Base-by-base conservation (phyloP, 2,888 invertebrate genomes). In the Hesperia comma region DNA sequence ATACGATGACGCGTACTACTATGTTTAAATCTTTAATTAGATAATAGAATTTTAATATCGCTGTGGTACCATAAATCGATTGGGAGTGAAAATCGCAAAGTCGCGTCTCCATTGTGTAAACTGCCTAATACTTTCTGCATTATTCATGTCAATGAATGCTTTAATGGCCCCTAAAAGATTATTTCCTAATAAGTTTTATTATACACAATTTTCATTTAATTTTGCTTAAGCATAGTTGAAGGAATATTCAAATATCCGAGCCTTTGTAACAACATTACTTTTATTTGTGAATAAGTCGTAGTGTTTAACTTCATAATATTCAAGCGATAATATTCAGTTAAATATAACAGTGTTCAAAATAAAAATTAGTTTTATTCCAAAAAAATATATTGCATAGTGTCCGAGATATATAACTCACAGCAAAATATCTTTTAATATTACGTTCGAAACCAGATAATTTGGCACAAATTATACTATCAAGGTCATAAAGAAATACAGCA, bases 401-500 rank as follows among this genome's bases (percentile, higher is more conserved):
- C 43, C 15, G 15, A 43, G n/a, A 43, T 15, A 43, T 46, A 49
- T 49, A 19, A 49, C 12, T 49, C 49, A 49, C 19, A 49, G 49
- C 17, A 19, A 49, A 19, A 49, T 49, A 49, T 49, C 19, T 19
- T 49, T 49, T 49, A 12, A 49, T 0, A 49, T 49, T 54, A 61
- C 12, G n/a, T n/a, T n/a, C n/a, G n/a, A 54, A 62, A 62, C 41
- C 61, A 21, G 51, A 61, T 5, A 53, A 67, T 71, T 69, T 71
- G 69, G 69, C 69, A 71, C 69, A 37, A 55, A 71, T 46, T 55
- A 62, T 58, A 69, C 70, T 63, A 62, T 56, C 51, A 63, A 32
- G 64, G 15, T 56, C 60, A 51, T 66, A 67, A 63, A 57, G 19
- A 54, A 26, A 49, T 66, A 63, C 54, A 63, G 17, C 26, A 55